Base-by-base conservation (phyloP, 2,797 vertebrate species). In the Falco biarmicus region DNA sequence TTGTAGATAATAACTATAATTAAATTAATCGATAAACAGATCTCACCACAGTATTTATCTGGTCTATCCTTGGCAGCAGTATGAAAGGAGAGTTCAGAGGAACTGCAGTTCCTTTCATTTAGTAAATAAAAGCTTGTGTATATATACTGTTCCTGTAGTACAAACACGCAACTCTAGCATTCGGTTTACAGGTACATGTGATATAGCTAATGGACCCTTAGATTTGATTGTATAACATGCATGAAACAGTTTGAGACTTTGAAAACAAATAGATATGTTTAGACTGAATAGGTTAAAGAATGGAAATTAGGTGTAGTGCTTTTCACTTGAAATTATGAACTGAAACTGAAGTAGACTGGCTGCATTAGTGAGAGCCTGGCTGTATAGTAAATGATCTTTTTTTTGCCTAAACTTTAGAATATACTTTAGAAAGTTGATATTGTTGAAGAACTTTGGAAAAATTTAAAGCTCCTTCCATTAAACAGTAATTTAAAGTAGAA, bases 1-100 rank as follows among this genome's bases (percentile, higher is more conserved):
- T 79, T 89, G 78, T 87, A 85, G 81, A 79, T 95, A 87, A 90
- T 65, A 84, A 77, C 81, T 91, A 16, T 81, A 95, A 84, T 95
- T 77, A 87, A 51, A 84, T 91, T 93, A 84, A 96, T 90, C 84
- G 87, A 91, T 97, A 95, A 96, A 90, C 87, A 74, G 21, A 91
- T 93, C 87, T 91, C 54, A 54, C 75, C 76, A 45, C 84, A 66
- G 43, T 83, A 37, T 92, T 90, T 91, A 60, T 91, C 79, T 80
- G 60, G 28, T 92, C 59, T 92, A 48, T 89, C 56, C 89, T 85
- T 94, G 89, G 84, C 87, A 92, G 18, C 51, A 56, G 69, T 89
- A 92, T 89, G 43, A 94, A 90, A 85, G 64, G 48, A 75, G 32
- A 76, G 63, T 87, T 92, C 60, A 89, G 68, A 87, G 19, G 71